phyloP scores from a whole-genome alignment of 2,888 invertebrate genomes.

The Drosophila infuscata region DNA sequence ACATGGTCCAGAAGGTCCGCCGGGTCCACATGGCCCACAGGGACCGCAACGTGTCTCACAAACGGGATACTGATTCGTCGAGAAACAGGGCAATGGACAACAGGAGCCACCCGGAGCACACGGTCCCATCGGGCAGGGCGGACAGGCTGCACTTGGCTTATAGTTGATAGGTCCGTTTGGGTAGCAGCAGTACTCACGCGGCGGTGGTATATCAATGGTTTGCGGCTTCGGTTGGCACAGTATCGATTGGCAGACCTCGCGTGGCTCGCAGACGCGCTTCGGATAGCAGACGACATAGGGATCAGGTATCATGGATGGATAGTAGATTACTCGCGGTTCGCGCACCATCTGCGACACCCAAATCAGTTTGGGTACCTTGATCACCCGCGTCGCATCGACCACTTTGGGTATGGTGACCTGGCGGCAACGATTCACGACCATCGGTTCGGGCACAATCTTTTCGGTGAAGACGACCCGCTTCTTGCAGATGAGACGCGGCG shows the following conservation, averaged over 20 bases:
- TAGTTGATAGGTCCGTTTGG: constrained; percentile 80
- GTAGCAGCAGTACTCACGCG: constrained; percentile 82
- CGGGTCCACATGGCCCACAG: constrained; percentile 14
- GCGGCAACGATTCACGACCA: constrained; percentile 81
- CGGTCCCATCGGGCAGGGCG: constrained; percentile 44
- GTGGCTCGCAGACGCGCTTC: constrained; percentile 29
- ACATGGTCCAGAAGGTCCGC: constrained; percentile 4
- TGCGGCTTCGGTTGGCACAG: constrained; percentile 47
- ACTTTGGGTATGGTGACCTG: constrained; percentile 82
- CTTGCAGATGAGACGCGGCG: constrained; percentile 32
- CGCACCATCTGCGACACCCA: constrained; percentile 41
- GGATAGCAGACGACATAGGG: constrained; percentile 38
- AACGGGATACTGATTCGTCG: constrained; percentile 32
- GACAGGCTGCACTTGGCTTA: constrained; percentile 46
- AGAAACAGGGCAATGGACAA: constrained; percentile 65
- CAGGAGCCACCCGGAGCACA: constrained; percentile 67
- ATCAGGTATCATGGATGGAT: constrained; percentile 37
- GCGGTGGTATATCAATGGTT: constrained; percentile 81
- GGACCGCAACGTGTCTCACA: constrained; percentile 49
- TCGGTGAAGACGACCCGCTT: constrained; percentile 73
- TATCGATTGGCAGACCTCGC: constrained; percentile 34
- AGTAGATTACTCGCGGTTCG: constrained; percentile 32
- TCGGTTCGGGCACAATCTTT: constrained; percentile 79
- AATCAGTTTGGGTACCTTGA: constrained; percentile 28
- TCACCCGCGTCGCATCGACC: constrained; percentile 49